Percentiles rank a stretch among this genome's conserved stretches.
These are phyloP conservation scores for Auanema sp. DNA, from an alignment of 2,888 invertebrate species.

Conservation along the genomic window DNA sequence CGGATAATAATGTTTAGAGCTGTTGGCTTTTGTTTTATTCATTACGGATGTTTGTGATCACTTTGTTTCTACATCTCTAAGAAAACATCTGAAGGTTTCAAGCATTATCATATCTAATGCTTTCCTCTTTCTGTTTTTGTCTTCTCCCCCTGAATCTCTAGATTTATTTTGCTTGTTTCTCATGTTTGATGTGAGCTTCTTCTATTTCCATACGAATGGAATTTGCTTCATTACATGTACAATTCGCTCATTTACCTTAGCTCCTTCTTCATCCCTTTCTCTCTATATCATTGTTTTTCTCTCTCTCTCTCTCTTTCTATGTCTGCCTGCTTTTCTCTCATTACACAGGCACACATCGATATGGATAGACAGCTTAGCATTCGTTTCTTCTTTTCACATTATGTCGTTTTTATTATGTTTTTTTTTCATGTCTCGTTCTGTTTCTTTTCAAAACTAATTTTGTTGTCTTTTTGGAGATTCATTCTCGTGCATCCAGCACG, in stretches of 20 bases:
- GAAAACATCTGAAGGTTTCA: too few relatives aligned
- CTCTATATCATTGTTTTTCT: background rate
- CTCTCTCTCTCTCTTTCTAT: background rate
- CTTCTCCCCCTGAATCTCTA: too few relatives aligned
- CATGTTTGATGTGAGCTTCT: too few relatives aligned
- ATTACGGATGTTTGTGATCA: too few relatives aligned
- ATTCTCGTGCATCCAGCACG: too few relatives aligned
- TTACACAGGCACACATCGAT: slow-evolving; percentile 4
- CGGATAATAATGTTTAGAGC: too few relatives aligned
- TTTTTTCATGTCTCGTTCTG: slow-evolving; percentile 2
- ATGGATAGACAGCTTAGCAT: slow-evolving; percentile 1
- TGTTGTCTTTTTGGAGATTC: too few relatives aligned
- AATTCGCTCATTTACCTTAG: background rate
- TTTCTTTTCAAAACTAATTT: background rate
- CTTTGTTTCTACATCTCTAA: too few relatives aligned
- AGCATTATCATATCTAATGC: too few relatives aligned
- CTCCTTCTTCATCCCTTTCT: slow-evolving; percentile 10
- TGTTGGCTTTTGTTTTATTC: too few relatives aligned
- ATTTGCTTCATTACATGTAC: background rate
- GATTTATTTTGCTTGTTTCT: too few relatives aligned
- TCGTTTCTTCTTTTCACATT: background rate
- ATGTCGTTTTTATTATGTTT: background rate
- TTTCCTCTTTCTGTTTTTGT: too few relatives aligned
- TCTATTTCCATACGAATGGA: background rate
- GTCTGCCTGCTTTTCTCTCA: background rate